A percentile compares a stretch with the other conserved stretches of the same genome.
Evolutionary conservation across 2,888 invertebrate genomes (phyloP).

Genomic region (Ochropacha duplaris): DNA sequence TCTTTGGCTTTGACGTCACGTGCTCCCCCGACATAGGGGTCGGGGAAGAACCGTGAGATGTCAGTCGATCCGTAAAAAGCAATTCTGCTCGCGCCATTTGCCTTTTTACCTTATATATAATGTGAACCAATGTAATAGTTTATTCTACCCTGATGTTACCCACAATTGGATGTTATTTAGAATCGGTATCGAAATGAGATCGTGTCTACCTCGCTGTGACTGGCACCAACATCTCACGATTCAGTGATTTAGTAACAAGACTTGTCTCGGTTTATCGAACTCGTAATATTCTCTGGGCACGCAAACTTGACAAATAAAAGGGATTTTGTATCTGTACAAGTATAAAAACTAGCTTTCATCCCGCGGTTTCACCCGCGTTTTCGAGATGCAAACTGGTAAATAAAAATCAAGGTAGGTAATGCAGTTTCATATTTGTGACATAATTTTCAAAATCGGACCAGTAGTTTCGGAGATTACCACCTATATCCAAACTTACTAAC

Average conservation of each 20-base stretch:
- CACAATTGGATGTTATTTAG: constrained; percentile 21
- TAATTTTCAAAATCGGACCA: too few species aligned
- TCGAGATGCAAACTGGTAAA: too few species aligned
- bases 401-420: too few species aligned
- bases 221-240: neutral
- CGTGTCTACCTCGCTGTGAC: neutral
- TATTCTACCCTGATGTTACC: constrained; percentile 40
- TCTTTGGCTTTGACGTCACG: constrained; percentile 17
- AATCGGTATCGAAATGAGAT: neutral
- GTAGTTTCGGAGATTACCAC: too few species aligned
- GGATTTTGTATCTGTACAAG: too few species aligned
- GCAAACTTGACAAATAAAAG: neutral
- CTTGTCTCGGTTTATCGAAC: neutral
- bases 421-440: too few species aligned
- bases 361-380: too few species aligned
- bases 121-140: constrained; percentile 67
- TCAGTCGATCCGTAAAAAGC: constrained; percentile 78
- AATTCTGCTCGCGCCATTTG: constrained; percentile 75
- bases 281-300: neutral
- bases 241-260: neutral
- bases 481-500: too few species aligned
- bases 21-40: constrained; percentile 32
- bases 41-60: constrained; percentile 60
- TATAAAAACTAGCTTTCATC: too few species aligned
- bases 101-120: constrained; percentile 76